Evolutionary conservation across 1,140 invertebrate species (phyloP).

Genomic region (Helicorthomorpha holstii): DNA sequence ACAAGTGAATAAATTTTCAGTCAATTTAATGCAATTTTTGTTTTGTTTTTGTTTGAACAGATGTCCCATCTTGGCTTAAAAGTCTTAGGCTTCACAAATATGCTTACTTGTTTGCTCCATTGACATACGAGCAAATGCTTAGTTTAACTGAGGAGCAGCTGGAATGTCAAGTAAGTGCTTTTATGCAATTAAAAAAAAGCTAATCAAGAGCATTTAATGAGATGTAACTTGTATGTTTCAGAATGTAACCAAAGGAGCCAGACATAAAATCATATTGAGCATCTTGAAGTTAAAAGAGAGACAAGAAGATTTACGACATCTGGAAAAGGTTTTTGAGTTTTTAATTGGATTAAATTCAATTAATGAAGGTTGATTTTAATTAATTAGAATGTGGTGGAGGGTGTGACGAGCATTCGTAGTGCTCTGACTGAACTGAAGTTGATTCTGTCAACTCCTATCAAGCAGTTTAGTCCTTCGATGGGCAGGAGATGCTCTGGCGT

Average conservation of each 20-base stretch:
- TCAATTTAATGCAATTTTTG: too few species aligned
- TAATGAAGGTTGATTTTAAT: too few species aligned
- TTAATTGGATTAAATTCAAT: too few species aligned
- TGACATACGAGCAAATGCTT: conserved; percentile 88
- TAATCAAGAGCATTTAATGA: too few species aligned
- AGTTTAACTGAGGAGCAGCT: conserved; percentile 63
- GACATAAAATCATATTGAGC: conserved; percentile 79
- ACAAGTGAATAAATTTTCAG: too few species aligned
- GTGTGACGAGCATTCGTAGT: conserved; percentile 35
- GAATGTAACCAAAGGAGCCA: conserved; percentile 84
- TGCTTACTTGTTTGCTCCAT: conserved; percentile 68
- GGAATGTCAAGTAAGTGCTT: too few species aligned
- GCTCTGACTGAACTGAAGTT: conserved; percentile 32
- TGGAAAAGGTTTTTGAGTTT: conserved; percentile 38
- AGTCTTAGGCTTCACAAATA: conserved; percentile 86
- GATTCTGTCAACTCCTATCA: conserved; percentile 43
- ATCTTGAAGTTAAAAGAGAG: conserved; percentile 74
- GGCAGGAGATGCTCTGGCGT: conserved; percentile 10
- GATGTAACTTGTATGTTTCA: conserved; percentile 15
- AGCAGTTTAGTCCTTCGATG: conserved; percentile 19
- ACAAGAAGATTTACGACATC: conserved; percentile 39
- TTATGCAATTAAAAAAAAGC: too few species aligned
- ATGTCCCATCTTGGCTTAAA: conserved; percentile 73
- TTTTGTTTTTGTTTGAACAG: too few species aligned
- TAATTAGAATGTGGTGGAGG: too few species aligned